Base-by-base conservation (phyloP, 2,797 vertebrate species). In the Manis javanica region DNA sequence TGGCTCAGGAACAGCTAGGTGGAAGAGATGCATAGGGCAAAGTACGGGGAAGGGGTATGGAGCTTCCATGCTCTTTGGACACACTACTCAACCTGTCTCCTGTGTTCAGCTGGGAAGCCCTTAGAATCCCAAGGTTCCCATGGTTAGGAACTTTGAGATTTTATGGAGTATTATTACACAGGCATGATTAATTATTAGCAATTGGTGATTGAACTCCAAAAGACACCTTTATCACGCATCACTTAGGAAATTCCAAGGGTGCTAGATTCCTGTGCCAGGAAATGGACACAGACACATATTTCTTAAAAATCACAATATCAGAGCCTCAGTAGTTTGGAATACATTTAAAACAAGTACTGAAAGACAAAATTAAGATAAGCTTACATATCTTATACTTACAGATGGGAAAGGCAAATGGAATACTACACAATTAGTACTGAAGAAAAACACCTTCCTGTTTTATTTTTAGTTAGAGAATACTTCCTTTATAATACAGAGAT, bases 281-380 rank as follows among this genome's bases (percentile, higher is more conserved):
- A 87, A 23, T 37, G 23, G 31, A 74, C 37, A 49, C 64, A 91
- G 53, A 55, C 46, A 55, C 14, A 11, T 53, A 71, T 85, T 78
- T 79, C 64, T 81, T 81, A 72, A 69, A 79, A 72, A 42, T 81
- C 64, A 66, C 14, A 85, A 4, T 61, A 61, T 69, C 71, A 75
- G 37, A 90, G 39, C 49, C 61, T 96, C 39, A 71, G n/a, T 74
- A 75, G 23, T 29, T 46, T 71, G 39, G 19, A 71, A 57, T 64
- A 61, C 15, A 87, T 69, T 84, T 90, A 94, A 85, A 94, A 90
- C 31, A 86, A 64, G 19, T 90, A 92, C 89, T 91, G 19, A 95
- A 69, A 81, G 11, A 79, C 16, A 83, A 68, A 53, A 89, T 31
- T 91, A 34, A 88, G 71, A 82, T 46, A 46, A 1, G 46, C 46